Base-by-base conservation (phyloP, 2,113 vertebrate genomes). In the Eulacestoma nigropectus region DNA sequence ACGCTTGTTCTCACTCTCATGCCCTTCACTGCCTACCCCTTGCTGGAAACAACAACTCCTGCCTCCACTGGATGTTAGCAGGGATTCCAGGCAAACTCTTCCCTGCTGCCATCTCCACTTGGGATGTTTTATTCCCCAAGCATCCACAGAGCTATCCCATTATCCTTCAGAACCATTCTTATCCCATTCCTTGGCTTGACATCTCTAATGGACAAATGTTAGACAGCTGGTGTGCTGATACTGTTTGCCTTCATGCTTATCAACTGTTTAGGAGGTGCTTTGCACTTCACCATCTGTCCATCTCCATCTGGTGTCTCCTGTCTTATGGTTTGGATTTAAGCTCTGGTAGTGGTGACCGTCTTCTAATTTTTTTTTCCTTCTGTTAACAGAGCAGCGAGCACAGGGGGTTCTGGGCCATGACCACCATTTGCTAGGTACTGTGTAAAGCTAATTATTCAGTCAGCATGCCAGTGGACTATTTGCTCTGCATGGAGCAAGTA, bases 281-380 rank as follows among this genome's bases (percentile, higher is more conserved):
- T 91, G 89, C 74, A 84, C 74, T 87, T 95, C 62, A 78, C 96
- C 96, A 95, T 97, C 96, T 96, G 95, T 64, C 84, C 77, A 84
- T 87, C 84, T 91, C 96, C 95, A 97, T 97, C 94, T 96, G 93
- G 20, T 95, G 84, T 91, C 77, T 94, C 89, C 84, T 73, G 35
- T 72, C 87, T 73, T 25, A 68, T 0, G 14, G 60, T 44, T 79
- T 84, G 68, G 50, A 64, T 89, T 49, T 59, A 56, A 89, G 62
- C 80, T 91, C 81, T 93, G 77, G 12, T 91, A n/a, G 57, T 73
- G 53, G 69, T 72, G 84, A 84, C 29, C 0, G 0, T 62, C 85
- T 79, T 79, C 69, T 62, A 41, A 69, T 11, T 29, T 67, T 75
- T 62, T 30, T 64, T 42, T 37, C 27, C 80, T 91, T 81, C 60